Conservation (phyloP, 2,888 invertebrate genomes). For the Acrocera orbiculus region DNA sequence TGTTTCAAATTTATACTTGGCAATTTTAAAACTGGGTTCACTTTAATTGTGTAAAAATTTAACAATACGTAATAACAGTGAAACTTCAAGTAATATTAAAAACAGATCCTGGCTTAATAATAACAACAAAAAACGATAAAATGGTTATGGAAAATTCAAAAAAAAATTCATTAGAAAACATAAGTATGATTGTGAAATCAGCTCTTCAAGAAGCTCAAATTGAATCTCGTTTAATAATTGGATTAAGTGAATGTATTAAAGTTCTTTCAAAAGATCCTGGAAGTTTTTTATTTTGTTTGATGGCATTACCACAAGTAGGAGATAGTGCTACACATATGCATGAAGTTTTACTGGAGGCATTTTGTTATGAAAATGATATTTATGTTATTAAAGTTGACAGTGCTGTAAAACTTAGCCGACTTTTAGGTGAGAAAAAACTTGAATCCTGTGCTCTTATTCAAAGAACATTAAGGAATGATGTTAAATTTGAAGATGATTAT, state of each 20-base stretch:
- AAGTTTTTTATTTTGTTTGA: slow-evolving; percentile 49
- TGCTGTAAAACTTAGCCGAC: slow-evolving; percentile 32
- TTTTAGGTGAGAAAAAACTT: slow-evolving; percentile 36
- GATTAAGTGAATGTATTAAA: slow-evolving; percentile 27
- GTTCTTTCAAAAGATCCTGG: slow-evolving; percentile 30
- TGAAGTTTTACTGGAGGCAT: slow-evolving; percentile 57
- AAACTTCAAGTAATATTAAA: too few species aligned
- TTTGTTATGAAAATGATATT: slow-evolving; percentile 62
- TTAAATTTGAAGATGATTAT: slow-evolving; percentile 38
- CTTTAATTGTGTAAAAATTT: too few species aligned
- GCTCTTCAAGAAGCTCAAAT: slow-evolving; percentile 26
- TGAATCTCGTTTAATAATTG: slow-evolving; percentile 28
- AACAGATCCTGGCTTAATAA: too few species aligned
- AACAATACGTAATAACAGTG: too few species aligned
- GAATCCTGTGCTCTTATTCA: slow-evolving; percentile 33
- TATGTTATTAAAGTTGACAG: slow-evolving; percentile 51
- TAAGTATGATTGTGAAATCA: too few species aligned
- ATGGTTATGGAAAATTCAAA: too few species aligned
- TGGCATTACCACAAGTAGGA: slow-evolving; percentile 47
- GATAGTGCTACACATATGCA: slow-evolving; percentile 65
- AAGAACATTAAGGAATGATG: slow-evolving; percentile 34
- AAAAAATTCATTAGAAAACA: too few species aligned
- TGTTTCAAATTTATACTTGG: too few species aligned
- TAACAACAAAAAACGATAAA: too few species aligned
- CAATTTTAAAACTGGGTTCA: too few species aligned